These are phyloP conservation scores for Agapetus fuscipes DNA, from an alignment of 2,888 invertebrate genomes.

Conservation along the genomic window DNA sequence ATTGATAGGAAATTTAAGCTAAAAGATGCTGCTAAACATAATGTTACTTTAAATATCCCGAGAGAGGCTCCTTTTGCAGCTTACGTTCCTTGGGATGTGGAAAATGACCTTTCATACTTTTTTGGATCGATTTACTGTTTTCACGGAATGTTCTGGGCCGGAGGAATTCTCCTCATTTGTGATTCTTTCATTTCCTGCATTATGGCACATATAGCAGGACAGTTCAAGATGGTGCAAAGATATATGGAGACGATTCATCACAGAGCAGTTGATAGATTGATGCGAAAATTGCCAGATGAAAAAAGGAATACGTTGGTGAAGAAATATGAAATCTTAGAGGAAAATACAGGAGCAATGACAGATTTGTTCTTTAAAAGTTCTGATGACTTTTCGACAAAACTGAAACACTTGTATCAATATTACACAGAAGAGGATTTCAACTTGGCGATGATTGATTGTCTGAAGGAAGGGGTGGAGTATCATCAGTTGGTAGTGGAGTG, in stretches of 20 bases:
- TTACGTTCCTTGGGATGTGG: slow-evolving; percentile 17
- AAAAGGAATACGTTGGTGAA: neutral
- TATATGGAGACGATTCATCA: slow-evolving; percentile 11
- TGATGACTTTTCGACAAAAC: neutral
- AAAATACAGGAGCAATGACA: neutral
- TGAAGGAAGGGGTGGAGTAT: slow-evolving; percentile 16
- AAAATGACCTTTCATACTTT: slow-evolving; percentile 7
- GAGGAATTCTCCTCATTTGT: slow-evolving; percentile 15
- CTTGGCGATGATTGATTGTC: slow-evolving; percentile 9
- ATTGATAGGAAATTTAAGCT: slow-evolving; percentile 9
- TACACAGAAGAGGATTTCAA: slow-evolving; percentile 16
- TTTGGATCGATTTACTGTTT: slow-evolving; percentile 14
- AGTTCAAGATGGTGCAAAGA: slow-evolving; percentile 19
- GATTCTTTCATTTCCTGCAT: slow-evolving; percentile 20
- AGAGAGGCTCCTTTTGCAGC: slow-evolving; percentile 16
- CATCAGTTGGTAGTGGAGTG: slow-evolving; percentile 17
- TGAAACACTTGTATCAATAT: slow-evolving; percentile 1
- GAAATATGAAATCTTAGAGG: no score
- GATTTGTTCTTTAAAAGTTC: neutral
- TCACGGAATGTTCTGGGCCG: slow-evolving; percentile 18
- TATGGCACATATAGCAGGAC: slow-evolving; percentile 19
- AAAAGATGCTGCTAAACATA: no score
- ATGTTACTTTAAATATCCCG: slow-evolving; percentile 10
- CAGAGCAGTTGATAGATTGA: slow-evolving; percentile 11
- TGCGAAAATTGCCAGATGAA: slow-evolving; percentile 1